A percentile compares a stretch with the other conserved stretches of the same genome.
Conservation (phyloP, 2,888 invertebrate genomes). For the Cetonia aurata region DNA sequence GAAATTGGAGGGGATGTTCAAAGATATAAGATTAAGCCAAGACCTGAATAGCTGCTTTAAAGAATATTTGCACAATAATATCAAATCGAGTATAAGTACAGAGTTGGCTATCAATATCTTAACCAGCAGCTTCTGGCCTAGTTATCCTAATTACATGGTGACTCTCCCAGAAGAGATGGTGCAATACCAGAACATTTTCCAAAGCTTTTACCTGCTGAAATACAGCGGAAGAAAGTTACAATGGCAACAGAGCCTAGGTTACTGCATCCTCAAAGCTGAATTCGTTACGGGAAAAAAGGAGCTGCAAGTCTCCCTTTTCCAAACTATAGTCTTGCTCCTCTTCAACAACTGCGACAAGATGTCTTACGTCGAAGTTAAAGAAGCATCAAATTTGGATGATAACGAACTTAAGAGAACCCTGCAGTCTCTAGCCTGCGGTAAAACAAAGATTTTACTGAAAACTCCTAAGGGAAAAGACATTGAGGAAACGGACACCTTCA, state of each 20-base stretch:
- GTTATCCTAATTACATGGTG: conserved; percentile 90
- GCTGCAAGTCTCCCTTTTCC: conserved; percentile 95
- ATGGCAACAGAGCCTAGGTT: conserved; percentile 97
- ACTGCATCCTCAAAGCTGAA: conserved; percentile 90
- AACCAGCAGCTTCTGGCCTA: conserved; percentile 99
- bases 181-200: conserved; percentile 91
- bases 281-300: conserved; percentile 92
- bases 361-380: conserved; percentile 86
- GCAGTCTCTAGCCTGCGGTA: conserved; percentile 95
- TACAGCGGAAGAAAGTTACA: conserved; percentile 97
- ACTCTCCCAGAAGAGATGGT: conserved; percentile 89
- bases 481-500: conserved; percentile 84
- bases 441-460: conserved; percentile 88
- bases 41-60: conserved; percentile 95
- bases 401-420: conserved; percentile 92
- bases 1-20: conserved; percentile 99
- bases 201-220: conserved; percentile 94
- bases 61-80: conserved; percentile 70
- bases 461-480: conserved; percentile 89
- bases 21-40: conserved; percentile 97
- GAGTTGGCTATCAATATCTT: conserved; percentile 95
- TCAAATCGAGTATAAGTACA: conserved; percentile 64
- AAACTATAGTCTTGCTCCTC: conserved; percentile 90
- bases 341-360: conserved; percentile 90
- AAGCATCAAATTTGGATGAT: conserved; percentile 91